phyloP scores from a whole-genome alignment of 2,797 vertebrate species.

The Paratrypauchen microcephalus region DNA sequence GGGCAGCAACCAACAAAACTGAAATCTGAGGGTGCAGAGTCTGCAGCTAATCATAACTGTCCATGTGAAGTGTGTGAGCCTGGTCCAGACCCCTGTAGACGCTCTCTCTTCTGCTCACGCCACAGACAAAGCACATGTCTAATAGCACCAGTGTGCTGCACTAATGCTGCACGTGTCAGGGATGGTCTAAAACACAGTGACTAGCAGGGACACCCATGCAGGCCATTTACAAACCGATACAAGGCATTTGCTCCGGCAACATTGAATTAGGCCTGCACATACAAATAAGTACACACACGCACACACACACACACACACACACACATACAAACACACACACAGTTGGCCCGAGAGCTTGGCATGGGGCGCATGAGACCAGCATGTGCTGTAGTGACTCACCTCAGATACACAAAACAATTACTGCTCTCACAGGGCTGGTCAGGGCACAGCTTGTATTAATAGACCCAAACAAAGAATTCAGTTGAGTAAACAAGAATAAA shows the following conservation, averaged over 20 bases:
- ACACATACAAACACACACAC: constrained; percentile 30
- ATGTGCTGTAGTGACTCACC: constrained; percentile 72
- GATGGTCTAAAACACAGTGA: constrained; percentile 68
- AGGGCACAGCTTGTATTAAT: constrained; percentile 66
- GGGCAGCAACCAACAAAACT: too few relatives aligned
- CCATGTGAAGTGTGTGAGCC: constrained; percentile 78
- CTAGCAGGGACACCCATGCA: constrained; percentile 74
- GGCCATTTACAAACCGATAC: constrained; percentile 71
- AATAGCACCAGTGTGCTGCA: constrained; percentile 57
- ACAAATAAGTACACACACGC: constrained; percentile 45
- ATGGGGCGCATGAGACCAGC: constrained; percentile 67
- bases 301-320: constrained; percentile 26
- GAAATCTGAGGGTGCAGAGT: constrained; percentile 72
- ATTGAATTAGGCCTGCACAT: constrained; percentile 64
- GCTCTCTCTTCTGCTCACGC: constrained; percentile 64
- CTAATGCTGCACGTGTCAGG: constrained; percentile 58
- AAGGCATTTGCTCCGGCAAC: constrained; percentile 68
- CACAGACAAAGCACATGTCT: constrained; percentile 65
- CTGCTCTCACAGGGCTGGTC: constrained; percentile 69
- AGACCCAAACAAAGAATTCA: constrained; percentile 50
- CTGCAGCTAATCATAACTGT: constrained; percentile 85
- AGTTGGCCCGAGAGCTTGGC: constrained; percentile 73
- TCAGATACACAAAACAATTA: constrained; percentile 78
- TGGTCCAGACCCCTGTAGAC: constrained; percentile 71
- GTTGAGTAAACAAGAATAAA: constrained; percentile 29